Conservation (phyloP, 2,888 invertebrate species). For the Nephrotoma flavescens region DNA sequence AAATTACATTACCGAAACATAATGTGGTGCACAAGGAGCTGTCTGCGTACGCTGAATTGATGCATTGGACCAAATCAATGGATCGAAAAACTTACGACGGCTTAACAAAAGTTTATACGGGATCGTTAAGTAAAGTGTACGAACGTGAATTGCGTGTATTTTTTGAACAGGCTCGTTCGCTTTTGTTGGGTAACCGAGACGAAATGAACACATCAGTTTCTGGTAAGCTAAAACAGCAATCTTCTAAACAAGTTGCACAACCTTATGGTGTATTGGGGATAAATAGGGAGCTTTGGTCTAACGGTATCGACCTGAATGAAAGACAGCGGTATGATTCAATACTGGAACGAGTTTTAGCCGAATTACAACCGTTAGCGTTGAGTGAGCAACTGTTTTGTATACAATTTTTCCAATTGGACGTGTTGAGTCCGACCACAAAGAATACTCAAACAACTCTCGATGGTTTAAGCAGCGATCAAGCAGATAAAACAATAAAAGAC, state of each 20-base stretch:
- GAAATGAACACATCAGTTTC: constrained; percentile 28
- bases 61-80: constrained; percentile 83
- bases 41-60: constrained; percentile 72
- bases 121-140: constrained; percentile 72
- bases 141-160: constrained; percentile 70
- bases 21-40: constrained; percentile 72
- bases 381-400: constrained; percentile 93
- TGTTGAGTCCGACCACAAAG: constrained; percentile 37
- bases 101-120: constrained; percentile 68
- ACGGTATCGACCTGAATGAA: constrained; percentile 44
- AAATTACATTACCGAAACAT: constrained; percentile 60
- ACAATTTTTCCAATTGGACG: constrained; percentile 75
- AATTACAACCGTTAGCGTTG: constrained; percentile 80
- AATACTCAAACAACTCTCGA: constrained; percentile 44
- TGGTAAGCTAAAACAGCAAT: constrained; percentile 28
- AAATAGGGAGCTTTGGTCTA: constrained; percentile 48
- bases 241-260: constrained; percentile 21
- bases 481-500: constrained; percentile 11
- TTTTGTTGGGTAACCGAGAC: constrained; percentile 4
- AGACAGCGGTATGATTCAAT: constrained; percentile 48
- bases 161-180: constrained; percentile 45
- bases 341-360: constrained; percentile 71
- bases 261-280: constrained; percentile 39
- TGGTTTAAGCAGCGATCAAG: constrained; percentile 26
- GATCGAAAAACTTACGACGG: constrained; percentile 70